Evolutionary conservation across 35 echinoderm and acorn worm genomes (phyloP).

Genomic region (Lytechinus pictus): DNA sequence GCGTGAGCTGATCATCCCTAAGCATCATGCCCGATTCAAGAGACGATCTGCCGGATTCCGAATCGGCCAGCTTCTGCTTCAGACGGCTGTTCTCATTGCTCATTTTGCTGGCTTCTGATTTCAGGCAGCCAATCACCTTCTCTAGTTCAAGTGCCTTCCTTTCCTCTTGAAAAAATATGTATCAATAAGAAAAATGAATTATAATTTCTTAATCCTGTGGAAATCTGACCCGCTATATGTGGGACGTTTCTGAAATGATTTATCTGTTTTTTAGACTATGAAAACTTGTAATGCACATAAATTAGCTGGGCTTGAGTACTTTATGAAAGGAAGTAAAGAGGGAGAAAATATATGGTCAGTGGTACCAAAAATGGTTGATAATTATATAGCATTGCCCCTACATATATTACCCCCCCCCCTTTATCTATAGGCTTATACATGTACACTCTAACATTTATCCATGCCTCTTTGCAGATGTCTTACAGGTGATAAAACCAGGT

Average conservation of each 20-base stretch:
- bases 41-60: constrained; percentile 52
- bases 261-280: too few relatives aligned
- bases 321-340: not conserved
- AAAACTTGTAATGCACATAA: too few relatives aligned
- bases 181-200: not conserved
- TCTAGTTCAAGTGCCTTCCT: constrained; percentile 75
- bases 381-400: too few relatives aligned
- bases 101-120: constrained; percentile 57
- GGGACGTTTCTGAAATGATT: too few relatives aligned
- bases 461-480: too few relatives aligned
- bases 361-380: too few relatives aligned
- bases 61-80: constrained; percentile 60
- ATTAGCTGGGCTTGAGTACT: not conserved
- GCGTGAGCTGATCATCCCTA: constrained; percentile 68
- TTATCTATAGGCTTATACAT: too few relatives aligned
- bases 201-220: not conserved
- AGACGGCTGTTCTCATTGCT: constrained; percentile 47
- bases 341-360: too few relatives aligned
- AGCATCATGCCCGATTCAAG: constrained; percentile 57
- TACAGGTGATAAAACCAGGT: too few relatives aligned
- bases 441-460: too few relatives aligned
- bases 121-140: constrained; percentile 67
- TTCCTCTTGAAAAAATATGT: constrained; percentile 47
- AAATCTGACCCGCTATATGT: not conserved
- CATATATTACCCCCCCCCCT: too few relatives aligned